Evolutionary conservation across 2,113 vertebrate genomes (phyloP).

Genomic region (Pardalotus punctatus): DNA sequence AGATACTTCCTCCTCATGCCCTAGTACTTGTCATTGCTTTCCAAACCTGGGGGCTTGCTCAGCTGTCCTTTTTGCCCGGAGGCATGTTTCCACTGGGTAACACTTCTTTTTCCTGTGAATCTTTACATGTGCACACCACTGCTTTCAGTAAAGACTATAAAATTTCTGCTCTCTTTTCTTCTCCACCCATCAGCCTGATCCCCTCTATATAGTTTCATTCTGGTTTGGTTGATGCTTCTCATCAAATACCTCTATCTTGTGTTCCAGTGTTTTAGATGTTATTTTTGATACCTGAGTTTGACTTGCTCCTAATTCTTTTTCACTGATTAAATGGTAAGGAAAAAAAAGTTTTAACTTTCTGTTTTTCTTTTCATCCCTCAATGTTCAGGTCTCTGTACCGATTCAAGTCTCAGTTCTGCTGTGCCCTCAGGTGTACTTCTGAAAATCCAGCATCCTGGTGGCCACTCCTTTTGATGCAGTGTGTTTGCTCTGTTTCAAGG

Average conservation of each 20-base stretch:
- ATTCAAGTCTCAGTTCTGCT: slow-evolving; percentile 25
- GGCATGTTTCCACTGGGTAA: background rate
- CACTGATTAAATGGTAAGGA: slow-evolving; percentile 17
- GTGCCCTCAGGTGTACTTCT: slow-evolving; percentile 32
- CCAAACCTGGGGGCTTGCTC: background rate
- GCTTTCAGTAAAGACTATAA: background rate
- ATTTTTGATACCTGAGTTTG: slow-evolving; percentile 28
- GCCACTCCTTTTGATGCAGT: slow-evolving; percentile 35
- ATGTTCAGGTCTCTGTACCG: background rate
- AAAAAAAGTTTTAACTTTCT: slow-evolving; percentile 5
- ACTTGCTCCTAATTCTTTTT: slow-evolving; percentile 32
- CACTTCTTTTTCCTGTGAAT: background rate
- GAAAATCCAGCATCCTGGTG: slow-evolving; percentile 39
- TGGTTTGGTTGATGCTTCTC: background rate
- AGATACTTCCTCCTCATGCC: background rate
- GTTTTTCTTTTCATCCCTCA: slow-evolving; percentile 37
- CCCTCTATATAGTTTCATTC: background rate
- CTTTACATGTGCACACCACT: background rate
- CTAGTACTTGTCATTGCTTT: background rate
- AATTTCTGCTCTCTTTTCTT: background rate
- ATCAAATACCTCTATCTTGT: background rate
- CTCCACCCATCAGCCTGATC: background rate
- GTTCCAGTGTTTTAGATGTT: background rate
- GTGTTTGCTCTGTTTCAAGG: slow-evolving; percentile 42
- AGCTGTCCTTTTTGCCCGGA: background rate